Percentiles rank a stretch among this genome's conserved stretches.
These are phyloP conservation scores for Itoplectis maculator DNA, from an alignment of 2,888 invertebrate species.

Conservation along the genomic window DNA sequence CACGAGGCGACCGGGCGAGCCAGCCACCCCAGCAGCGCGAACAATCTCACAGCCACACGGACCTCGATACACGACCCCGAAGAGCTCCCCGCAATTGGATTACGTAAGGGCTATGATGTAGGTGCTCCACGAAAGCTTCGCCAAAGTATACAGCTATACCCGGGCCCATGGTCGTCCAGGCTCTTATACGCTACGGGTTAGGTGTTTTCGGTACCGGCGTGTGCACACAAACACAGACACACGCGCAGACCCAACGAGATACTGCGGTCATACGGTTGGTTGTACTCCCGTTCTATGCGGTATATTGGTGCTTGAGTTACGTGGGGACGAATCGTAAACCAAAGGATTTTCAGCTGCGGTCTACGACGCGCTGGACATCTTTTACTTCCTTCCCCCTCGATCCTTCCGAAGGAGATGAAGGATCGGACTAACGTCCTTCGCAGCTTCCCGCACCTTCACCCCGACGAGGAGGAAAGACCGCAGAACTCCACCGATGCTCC, in stretches of 20 bases:
- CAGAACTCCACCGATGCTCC: constrained; percentile 5
- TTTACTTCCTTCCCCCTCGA: constrained; percentile 18
- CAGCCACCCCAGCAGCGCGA: constrained; percentile 55
- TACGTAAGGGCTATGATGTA: constrained; percentile 65
- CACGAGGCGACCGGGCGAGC: constrained; percentile 51
- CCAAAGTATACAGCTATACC: neutral
- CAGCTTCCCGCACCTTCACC: neutral
- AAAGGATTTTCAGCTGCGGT: constrained; percentile 46
- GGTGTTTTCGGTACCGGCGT: constrained; percentile 22
- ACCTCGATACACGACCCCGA: constrained; percentile 61
- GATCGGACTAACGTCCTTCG: constrained; percentile 20
- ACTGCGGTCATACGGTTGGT: neutral
- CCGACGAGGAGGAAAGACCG: neutral
- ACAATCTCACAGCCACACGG: constrained; percentile 12
- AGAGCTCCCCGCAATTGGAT: constrained; percentile 67
- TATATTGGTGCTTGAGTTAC: constrained; percentile 36
- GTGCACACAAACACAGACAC: neutral
- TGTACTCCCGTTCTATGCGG: neutral
- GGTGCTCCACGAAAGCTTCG: constrained; percentile 52
- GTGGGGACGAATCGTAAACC: constrained; percentile 32
- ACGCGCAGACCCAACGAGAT: neutral
- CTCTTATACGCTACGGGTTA: constrained; percentile 33
- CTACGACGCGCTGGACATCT: constrained; percentile 43
- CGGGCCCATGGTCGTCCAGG: neutral
- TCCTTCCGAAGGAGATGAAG: constrained; percentile 9